Evolutionary conservation across 2,113 vertebrate genomes (phyloP).

Genomic region (Erinaceus europaeus): DNA sequence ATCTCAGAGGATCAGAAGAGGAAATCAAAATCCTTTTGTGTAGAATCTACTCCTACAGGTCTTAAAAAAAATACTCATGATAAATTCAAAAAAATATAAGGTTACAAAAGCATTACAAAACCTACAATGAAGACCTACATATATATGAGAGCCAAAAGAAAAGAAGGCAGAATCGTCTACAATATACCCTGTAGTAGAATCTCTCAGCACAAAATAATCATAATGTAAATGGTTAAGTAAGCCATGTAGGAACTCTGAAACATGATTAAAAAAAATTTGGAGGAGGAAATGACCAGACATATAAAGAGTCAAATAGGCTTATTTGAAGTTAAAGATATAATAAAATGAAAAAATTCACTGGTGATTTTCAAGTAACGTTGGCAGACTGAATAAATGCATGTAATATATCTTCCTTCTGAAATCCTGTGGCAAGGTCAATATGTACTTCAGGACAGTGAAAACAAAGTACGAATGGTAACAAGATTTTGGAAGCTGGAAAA

Average conservation of each 20-base stretch:
- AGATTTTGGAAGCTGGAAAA: neutral
- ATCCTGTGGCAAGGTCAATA: neutral
- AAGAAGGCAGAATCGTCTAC: neutral
- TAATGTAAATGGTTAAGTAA: neutral
- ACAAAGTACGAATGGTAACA: neutral
- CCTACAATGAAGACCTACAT: neutral
- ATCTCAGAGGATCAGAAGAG: neutral
- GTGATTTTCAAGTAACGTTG: neutral
- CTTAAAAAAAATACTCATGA: neutral
- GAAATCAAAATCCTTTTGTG: neutral
- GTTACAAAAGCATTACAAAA: neutral
- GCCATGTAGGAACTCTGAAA: neutral
- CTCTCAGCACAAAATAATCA: neutral
- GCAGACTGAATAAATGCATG: neutral
- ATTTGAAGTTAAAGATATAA: neutral
- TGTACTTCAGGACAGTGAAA: neutral
- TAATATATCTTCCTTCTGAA: neutral
- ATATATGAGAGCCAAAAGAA: neutral
- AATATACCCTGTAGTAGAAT: neutral
- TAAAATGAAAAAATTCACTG: neutral
- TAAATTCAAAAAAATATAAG: neutral
- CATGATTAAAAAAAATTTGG: neutral
- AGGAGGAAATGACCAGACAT: neutral
- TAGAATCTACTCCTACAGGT: neutral
- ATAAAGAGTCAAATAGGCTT: neutral